Base-by-base conservation (phyloP, 2,888 invertebrate species). In the Criorhina ranunculi region DNA sequence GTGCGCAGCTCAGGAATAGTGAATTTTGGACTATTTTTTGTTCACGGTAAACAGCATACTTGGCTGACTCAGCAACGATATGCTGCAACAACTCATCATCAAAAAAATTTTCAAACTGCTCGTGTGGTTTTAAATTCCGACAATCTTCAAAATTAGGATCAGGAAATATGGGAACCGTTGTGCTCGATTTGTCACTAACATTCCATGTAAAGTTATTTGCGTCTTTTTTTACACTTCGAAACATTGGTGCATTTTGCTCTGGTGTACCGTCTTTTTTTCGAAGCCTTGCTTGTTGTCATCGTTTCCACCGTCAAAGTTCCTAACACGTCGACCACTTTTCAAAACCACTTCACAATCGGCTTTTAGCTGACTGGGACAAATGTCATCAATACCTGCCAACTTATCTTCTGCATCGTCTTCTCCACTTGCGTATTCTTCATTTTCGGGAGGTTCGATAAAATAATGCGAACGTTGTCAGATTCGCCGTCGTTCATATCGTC, bases 1-100 rank as follows among this genome's bases (percentile, higher is more conserved):
- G 46, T 46, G n/a, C 70, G 42, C 8, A 70, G n/a, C 15, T 57
- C 70, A 31, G 29, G 42, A 12, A 19, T 57, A 12, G 44, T 44
- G 57, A 44, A 44, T 53, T 37, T 37, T 4, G 42, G 37, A 40
- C n/a, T 40, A 40, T 12, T 40, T 12, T 40, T 42, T 12, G n/a
- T n/a, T 42, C 15, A 42, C 42, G 12, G 5, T 3, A 42, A 12
- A 15, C 7, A 3, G 15, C 12, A 42, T 42, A 42, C 4, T 42
- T 42, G 24, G 24, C 24, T 3, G 24, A 24, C 4, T 24, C 24
- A 4, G 1, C 24, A 24, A 24, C 4, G 24, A 24, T 24, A 24
- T 4, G 24, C 4, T 24, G 24, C 24, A 24, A 24, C 24, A 24
- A 24, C 24, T 24, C 24, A 24, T 24, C 24, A 24, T 24, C 24